Conservation (phyloP, 1,140 invertebrate genomes). For the Zelostemma sp. region DNA sequence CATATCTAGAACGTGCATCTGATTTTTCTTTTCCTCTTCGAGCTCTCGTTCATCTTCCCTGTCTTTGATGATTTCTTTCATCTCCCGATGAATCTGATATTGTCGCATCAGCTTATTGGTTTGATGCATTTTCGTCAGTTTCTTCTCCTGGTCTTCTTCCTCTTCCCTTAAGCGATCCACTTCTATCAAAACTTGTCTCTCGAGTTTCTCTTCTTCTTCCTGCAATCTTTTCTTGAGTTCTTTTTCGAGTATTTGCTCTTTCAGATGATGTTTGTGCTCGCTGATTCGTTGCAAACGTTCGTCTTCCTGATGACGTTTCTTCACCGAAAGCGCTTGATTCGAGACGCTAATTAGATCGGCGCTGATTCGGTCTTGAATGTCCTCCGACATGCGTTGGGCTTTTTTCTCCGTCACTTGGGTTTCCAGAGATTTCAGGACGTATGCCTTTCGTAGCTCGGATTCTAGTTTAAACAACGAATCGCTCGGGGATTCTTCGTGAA, state of each 20-base stretch:
- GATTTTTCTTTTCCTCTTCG: constrained; percentile 12
- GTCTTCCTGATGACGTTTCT: constrained; percentile 5
- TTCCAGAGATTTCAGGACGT: constrained; percentile 48
- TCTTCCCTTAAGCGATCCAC: constrained; percentile 45
- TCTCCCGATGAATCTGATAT: constrained; percentile 31
- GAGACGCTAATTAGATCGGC: constrained; percentile 18
- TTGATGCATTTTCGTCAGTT: constrained; percentile 18
- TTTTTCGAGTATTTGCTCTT: constrained; percentile 44
- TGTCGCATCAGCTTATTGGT: constrained; percentile 37
- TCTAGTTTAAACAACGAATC: constrained; percentile 47
- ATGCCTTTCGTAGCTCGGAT: constrained; percentile 54
- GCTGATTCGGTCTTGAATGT: constrained; percentile 29
- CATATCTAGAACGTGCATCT: constrained; percentile 30
- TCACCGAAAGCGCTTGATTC: neutral
- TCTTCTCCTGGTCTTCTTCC: constrained; percentile 18
- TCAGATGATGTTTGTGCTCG: constrained; percentile 42
- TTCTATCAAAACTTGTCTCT: constrained; percentile 44
- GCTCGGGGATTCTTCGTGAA: constrained; percentile 12
- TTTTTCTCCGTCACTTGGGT: constrained; percentile 51
- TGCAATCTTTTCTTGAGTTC: constrained; percentile 11
- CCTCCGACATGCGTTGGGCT: constrained; percentile 28
- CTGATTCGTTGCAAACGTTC: neutral
- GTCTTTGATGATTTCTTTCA: constrained; percentile 22
- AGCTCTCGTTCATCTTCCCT: constrained; percentile 21
- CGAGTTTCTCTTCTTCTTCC: constrained; percentile 35